Evolutionary conservation across 2,888 invertebrate species (phyloP), one percentile per base, ranked within the genome.

Genomic region (Neocrepidodera transversa): DNA sequence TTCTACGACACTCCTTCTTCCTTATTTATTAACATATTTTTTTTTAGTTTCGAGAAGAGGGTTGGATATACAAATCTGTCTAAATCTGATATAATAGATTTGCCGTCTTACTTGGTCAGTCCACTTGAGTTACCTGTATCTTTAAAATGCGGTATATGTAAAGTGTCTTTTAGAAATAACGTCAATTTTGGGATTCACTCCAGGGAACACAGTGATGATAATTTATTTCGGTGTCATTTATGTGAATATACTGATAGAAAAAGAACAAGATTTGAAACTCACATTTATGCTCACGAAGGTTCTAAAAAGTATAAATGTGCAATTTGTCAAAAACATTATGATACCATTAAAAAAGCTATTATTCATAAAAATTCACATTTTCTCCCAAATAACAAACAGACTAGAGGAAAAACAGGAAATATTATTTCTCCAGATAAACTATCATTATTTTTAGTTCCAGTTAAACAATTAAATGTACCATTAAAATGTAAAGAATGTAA

Each of bases 401-500:
- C 3, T 11, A n/a, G 11, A 6, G 10, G 11, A 6, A 32, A 32
- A 32, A 32, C 11, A 2, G 2, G 11, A 32, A 13, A 32, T 2
- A 32, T 32, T 2, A n/a, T 32, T 2, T 2, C 32, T 13, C 32
- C 32, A 13, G 32, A 32, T 11, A 13, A 32, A 8, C 13, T 32
- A 1, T 2, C 32, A 11, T 17, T 14, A n/a, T 11, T n/a, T 26
- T 14, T 30, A 5, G 18, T 53, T 11, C 32, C 35, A 40, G 28
- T 43, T 23, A 36, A 48, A 11, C 6, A 38, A 42, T n/a, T 42
- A 4, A 42, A 49, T 17, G 32, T 80, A 62, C 76, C 80, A 26
- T 35, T 68, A 13, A 66, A 81, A 80, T 85, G 85, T 60, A 80
- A 82, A n/a, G 77, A 80, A 54, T 86, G 86, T 60, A 82, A 81